Evolutionary conservation across 1,140 invertebrate genomes (phyloP).

Genomic region (Schlechtendalia chinensis): DNA sequence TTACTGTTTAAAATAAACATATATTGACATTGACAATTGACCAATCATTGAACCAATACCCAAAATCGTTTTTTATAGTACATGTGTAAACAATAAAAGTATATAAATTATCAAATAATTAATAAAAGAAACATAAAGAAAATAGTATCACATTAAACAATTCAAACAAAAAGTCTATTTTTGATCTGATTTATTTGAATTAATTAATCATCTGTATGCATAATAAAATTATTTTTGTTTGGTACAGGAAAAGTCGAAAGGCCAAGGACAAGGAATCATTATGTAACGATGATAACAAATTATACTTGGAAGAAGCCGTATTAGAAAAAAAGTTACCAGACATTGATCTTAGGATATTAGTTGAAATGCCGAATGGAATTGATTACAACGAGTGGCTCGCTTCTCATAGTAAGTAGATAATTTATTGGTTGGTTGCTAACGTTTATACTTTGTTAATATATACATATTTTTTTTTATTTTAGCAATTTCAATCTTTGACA

Average conservation of each 20-base stretch:
- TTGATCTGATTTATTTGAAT: too few relatives aligned
- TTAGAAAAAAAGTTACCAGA: conserved; percentile 90
- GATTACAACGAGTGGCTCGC: conserved; percentile 99
- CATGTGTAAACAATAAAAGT: too few relatives aligned
- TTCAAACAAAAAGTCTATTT: too few relatives aligned
- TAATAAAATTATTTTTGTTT: conserved; percentile 54
- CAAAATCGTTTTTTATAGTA: too few relatives aligned
- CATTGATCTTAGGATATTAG: conserved; percentile 85
- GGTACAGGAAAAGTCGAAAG: conserved; percentile 87
- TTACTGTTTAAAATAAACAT: too few relatives aligned
- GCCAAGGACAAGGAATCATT: conserved; percentile 81
- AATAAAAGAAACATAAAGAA: too few relatives aligned
- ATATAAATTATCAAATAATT: too few relatives aligned
- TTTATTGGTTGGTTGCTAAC: not conserved
- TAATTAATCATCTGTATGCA: too few relatives aligned
- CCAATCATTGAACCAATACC: too few relatives aligned
- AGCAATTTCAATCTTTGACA: conserved; percentile 96
- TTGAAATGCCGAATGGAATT: conserved; percentile 87
- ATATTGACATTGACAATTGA: too few relatives aligned
- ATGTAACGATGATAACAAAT: conserved; percentile 68
- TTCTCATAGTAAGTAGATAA: conserved; percentile 81
- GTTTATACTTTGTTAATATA: not conserved
- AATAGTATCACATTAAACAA: too few relatives aligned
- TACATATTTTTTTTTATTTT: conserved; percentile 59
- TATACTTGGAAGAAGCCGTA: conserved; percentile 91